Base-by-base conservation (phyloP, 2,113 vertebrate species). In the Coreoperca whiteheadi region DNA sequence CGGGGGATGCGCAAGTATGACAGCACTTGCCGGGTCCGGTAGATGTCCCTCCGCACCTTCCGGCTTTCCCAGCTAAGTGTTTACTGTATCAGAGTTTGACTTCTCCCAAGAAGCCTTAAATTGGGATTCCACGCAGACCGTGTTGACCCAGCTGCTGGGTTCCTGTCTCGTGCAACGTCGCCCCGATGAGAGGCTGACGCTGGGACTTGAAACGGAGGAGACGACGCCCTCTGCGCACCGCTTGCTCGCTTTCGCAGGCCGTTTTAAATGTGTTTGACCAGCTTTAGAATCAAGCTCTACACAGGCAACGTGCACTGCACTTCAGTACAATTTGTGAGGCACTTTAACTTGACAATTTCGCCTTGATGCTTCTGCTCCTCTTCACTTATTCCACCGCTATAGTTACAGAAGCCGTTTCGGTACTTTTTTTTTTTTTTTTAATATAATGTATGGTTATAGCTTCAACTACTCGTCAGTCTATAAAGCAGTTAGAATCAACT, bases 261-360 rank as follows among this genome's bases (percentile, higher is more conserved):
- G 72, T 65, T n/a, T n/a, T 28, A 69, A 59, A 64, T 90, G 79
- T 85, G 59, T 65, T 81, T 82, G 8, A 57, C 72, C 61, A 86
- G 73, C 77, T 87, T 83, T 74, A 88, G 78, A 91, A 90, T 92
- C 91, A 91, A 92, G 78, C 28, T 83, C 39, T 78, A 57, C 41
- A 51, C 51, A 82, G 57, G 16, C 69, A 21, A 28, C 6, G 30
- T 60, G 56, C 70, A 59, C 53, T 68, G 15, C 30, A 41, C 34
- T n/a, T 8, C 14, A 5, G 41, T 21, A 30, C 25, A 50, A 30
- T 68, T 61, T 16, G n/a, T 32, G 11, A 43, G n/a, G 18, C 46
- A 43, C 32, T 51, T 39, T 18, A 20, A 32, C 4, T n/a, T 20
- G 25, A 30, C 15, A 1, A 7, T 65, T 43, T 65, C 16, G 37